phyloP scores from a whole-genome alignment of 2,113 vertebrate species.

The Martes martes region DNA sequence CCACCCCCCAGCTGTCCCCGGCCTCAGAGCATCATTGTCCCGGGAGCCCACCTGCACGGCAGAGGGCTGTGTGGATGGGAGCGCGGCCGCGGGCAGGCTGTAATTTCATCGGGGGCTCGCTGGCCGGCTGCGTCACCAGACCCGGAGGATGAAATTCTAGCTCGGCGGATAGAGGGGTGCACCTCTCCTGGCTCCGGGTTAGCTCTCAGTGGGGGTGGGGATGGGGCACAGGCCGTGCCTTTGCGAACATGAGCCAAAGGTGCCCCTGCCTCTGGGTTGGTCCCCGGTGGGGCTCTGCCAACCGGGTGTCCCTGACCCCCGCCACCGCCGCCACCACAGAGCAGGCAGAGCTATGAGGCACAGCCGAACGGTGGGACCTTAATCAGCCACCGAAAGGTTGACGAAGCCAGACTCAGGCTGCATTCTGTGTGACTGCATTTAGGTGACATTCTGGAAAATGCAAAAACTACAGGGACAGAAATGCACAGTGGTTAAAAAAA shows the following conservation, averaged over 20 bases:
- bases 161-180: constrained; percentile 18
- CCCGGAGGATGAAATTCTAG: constrained; percentile 74
- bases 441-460: neutral
- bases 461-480: neutral
- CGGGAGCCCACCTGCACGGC: constrained; percentile 6
- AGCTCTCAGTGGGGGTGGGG: neutral
- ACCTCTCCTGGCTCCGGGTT: neutral
- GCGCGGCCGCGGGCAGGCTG: constrained; percentile 49
- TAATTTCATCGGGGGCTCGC: constrained; percentile 64
- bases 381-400: neutral
- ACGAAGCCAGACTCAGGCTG: neutral
- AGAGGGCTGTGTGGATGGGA: neutral
- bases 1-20: neutral
- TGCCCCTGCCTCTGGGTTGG: neutral
- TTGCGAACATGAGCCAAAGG: neutral
- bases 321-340: fast-evolving
- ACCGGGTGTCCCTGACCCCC: neutral
- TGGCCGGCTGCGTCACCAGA: constrained; percentile 46
- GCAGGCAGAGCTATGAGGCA: fast-evolving
- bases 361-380: fast-evolving
- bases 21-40: neutral
- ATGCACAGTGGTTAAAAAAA: neutral
- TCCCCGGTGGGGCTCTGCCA: neutral
- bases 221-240: neutral
- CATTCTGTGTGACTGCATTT: neutral